Evolutionary conservation across 2,113 vertebrate genomes (phyloP), one percentile per base, ranked within the genome.

Genomic region (Marmota monax): DNA sequence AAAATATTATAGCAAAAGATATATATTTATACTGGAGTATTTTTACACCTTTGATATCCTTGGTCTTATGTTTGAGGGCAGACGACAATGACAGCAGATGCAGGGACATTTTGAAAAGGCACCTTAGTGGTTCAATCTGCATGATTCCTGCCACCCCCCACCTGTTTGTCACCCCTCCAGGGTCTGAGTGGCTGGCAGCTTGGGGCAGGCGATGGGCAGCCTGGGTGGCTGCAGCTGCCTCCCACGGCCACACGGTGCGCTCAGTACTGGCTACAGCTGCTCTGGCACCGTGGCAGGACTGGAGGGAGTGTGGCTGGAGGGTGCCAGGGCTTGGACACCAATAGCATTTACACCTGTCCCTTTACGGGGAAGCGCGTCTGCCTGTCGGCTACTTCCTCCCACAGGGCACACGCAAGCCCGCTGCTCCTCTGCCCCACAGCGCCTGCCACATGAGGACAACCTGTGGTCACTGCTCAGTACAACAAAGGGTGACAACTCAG

Each of bases 11-110:
- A 84, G 84, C 87, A 97, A 96, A 97, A 84, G 58, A 97, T 95
- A 92, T 97, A 95, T 97, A 97, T 98, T 98, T 98, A 97, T 98
- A 98, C 84, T 97, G 97, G 97, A 98, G 76, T 98, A 88, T 97
- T 98, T 96, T 97, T 84, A 74, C 80, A 88, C 85, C 83, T 86
- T 67, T 93, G 29, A 34, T 45, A 53, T 12, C 84, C 87, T 86
- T 4, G 20, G 51, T 53, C 77, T 87, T 48, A 70, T 29, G 61
- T 72, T 25, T n/a, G 10, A 25, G 85, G 39, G 61, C 86, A 69
- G 77, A 70, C 29, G 70, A 53, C 17, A 87, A 53, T 13, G 16
- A 4, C 0, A 39, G 67, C n/a, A 56, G 37, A 39, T 34, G 32
- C 39, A 90, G 61, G 58, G 42, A 61, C 20, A 56, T 61, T 67